A percentile compares a stretch with the other conserved stretches of the same genome.
Evolutionary conservation across 1,140 invertebrate species (phyloP).

Genomic region (Myzus persicae): DNA sequence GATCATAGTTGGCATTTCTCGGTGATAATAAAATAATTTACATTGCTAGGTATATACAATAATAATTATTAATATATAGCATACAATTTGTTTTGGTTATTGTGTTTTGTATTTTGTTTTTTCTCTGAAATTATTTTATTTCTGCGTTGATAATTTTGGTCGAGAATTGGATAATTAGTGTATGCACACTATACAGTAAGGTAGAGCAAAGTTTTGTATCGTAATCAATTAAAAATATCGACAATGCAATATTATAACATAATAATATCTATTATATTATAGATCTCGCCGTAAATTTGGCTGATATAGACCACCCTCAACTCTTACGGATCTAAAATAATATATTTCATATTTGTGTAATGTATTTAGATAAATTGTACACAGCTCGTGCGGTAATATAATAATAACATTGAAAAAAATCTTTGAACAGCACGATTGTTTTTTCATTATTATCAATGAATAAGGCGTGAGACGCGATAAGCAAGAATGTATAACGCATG

Average conservation of each 20-base stretch:
- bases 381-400: neutral
- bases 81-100: slow-evolving; percentile 18
- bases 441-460: neutral
- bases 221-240: neutral
- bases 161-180: neutral
- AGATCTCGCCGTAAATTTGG: neutral
- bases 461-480: neutral
- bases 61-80: neutral
- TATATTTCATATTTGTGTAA: neutral
- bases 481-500: neutral
- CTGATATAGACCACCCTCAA: neutral
- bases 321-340: neutral
- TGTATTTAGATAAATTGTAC: neutral
- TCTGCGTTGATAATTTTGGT: neutral
- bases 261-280: neutral
- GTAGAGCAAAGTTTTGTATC: neutral
- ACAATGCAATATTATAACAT: neutral
- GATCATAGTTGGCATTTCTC: neutral
- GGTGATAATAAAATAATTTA: neutral
- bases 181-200: neutral
- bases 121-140: neutral
- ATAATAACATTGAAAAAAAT: neutral
- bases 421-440: neutral
- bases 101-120: neutral
- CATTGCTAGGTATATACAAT: neutral